phyloP scores from a whole-genome alignment of 2,888 invertebrate species.

The Tuberolachnus salignus region DNA sequence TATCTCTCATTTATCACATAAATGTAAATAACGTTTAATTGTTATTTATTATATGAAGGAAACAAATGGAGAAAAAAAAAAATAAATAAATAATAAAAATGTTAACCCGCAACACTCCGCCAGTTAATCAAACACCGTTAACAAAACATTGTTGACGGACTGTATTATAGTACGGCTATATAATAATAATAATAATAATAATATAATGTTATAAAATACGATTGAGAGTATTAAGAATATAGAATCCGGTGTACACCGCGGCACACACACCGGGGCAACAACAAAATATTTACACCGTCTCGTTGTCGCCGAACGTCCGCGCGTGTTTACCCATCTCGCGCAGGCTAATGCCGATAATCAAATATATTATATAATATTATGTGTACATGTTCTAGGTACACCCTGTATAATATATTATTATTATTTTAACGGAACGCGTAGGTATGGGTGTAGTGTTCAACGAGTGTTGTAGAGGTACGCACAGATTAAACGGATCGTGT shows the following conservation, averaged over 20 bases:
- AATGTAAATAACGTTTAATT: neutral
- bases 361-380: too few species aligned
- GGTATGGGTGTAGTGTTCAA: neutral
- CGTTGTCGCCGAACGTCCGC: neutral
- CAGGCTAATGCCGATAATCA: too few species aligned
- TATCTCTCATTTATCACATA: too few species aligned
- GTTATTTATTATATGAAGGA: neutral
- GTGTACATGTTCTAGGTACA: too few species aligned
- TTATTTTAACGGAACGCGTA: neutral
- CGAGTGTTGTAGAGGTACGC: too few species aligned
- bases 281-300: constrained; percentile 24
- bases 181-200: too few species aligned
- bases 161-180: too few species aligned
- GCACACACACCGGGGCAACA: neutral
- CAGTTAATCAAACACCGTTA: constrained; percentile 30
- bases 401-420: neutral
- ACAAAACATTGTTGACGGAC: constrained; percentile 13
- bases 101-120: neutral
- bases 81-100: neutral
- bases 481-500: neutral
- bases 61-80: neutral
- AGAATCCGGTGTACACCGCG: neutral
- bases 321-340: neutral
- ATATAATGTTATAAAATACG: neutral
- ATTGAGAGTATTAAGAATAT: constrained; percentile 15